Base-by-base conservation (phyloP, 2,113 vertebrate genomes). In the Euleptes europaea region DNA sequence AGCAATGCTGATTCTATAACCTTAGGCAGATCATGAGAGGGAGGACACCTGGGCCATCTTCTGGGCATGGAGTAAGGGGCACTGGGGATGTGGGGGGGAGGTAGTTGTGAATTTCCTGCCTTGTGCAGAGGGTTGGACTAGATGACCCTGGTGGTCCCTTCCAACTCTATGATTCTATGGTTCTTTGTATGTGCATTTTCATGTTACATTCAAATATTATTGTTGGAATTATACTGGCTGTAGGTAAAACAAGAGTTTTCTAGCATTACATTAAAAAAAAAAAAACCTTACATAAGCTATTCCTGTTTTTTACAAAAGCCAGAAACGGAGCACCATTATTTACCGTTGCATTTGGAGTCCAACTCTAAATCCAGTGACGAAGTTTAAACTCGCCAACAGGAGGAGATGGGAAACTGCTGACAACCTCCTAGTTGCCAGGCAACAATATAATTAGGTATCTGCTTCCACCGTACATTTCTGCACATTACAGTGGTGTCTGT, bases 401-500 rank as follows among this genome's bases (percentile, higher is more conserved):
- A 91, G 23, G 26, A 76, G 78, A 26, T 86, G 67, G 70, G 91
- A 76, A 77, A 71, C 21, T 77, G 89, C 93, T 90, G 83, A 90
- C 85, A 88, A 73, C 26, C 33, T 33, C 1, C 57, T 40, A 9
- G 89, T 87, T 91, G 86, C 89, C 91, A 93, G 83, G 80, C 93
- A 85, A 76, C 86, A 63, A 67, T 88, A 74, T 88, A 92, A 92
- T 92, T 89, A 91, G 80, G 63, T 60, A 72, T 73, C 66, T 90
- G 51, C 88, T 83, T 88, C 78, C 83, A 76, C 47, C 42, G 81
- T n/a, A 86, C 85, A 33, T 90, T 92, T 85, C 84, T 91, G 88
- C 88, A 86, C 90, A 85, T 84, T 73, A 88, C 4, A 85, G 70
- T 84, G 71, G 84, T 38, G 76, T 66, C 86, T 89, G 66, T 51